A percentile compares a stretch with the other conserved stretches of the same genome.
These are phyloP conservation scores for Euborellia annulipes DNA, from an alignment of 1,140 invertebrate species.

Conservation along the genomic window DNA sequence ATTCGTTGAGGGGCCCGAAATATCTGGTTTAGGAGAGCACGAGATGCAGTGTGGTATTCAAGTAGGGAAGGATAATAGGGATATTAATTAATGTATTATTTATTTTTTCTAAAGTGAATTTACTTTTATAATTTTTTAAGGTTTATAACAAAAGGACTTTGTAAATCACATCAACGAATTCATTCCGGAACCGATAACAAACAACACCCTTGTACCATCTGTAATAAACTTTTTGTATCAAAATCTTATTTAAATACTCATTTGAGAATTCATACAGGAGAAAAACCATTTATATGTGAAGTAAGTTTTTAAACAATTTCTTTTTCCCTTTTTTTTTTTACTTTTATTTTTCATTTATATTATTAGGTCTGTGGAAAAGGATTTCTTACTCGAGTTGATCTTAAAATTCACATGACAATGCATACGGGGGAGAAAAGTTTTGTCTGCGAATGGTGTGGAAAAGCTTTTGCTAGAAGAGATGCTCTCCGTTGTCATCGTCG, in stretches of 20 bases:
- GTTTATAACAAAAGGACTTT: conserved; percentile 64
- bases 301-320: no score
- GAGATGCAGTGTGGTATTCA: no score
- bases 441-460: conserved; percentile 45
- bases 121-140: no score
- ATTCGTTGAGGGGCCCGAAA: no score
- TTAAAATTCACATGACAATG: conserved; percentile 44
- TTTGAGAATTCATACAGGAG: conserved; percentile 73
- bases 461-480: conserved; percentile 50
- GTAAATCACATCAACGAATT: conserved; percentile 50
- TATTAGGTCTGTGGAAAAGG: conserved; percentile 49
- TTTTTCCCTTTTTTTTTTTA: no score
- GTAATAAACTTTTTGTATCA: conserved; percentile 52
- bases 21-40: no score
- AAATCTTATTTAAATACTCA: conserved; percentile 68
- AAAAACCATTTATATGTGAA: conserved; percentile 52
- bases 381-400: conserved; percentile 38
- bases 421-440: conserved; percentile 56
- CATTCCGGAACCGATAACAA: conserved; percentile 48
- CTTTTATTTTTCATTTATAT: no score
- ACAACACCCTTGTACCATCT: conserved; percentile 47
- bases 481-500: conserved; percentile 49
- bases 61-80: no score
- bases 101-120: no score
- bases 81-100: no score